A percentile compares a stretch with the other conserved stretches of the same genome.
Evolutionary conservation across 2,797 vertebrate genomes (phyloP).

Genomic region (Rhynchotus rufescens): DNA sequence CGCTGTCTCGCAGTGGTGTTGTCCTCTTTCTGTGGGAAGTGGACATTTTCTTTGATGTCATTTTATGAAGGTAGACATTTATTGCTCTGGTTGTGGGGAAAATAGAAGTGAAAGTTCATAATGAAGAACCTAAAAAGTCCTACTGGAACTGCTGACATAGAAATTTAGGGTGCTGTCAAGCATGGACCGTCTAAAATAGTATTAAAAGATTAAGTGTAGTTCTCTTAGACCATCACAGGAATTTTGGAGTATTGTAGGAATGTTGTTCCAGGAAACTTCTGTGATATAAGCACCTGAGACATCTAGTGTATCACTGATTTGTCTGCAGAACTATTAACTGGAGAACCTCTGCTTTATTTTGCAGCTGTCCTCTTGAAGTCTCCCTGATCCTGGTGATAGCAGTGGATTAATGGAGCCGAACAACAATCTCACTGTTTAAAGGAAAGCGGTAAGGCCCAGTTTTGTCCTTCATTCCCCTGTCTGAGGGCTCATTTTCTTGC

Average conservation of each 20-base stretch:
- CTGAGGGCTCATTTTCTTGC: background rate
- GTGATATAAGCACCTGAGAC: background rate
- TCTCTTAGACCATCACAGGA: too few relatives aligned
- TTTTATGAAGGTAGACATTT: background rate
- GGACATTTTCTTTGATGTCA: background rate
- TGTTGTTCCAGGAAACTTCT: background rate
- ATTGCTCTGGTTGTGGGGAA: background rate
- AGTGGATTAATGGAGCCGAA: background rate
- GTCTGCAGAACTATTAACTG: background rate
- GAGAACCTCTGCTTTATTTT: background rate
- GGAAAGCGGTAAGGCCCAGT: background rate
- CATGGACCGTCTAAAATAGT: background rate
- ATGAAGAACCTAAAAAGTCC: background rate
- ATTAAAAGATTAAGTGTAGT: background rate
- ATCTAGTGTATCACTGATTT: background rate
- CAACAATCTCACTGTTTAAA: background rate
- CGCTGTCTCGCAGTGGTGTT: background rate
- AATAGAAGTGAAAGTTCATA: background rate
- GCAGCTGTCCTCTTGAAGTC: background rate
- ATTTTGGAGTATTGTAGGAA: background rate
- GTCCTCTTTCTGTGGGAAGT: background rate
- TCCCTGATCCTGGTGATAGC: background rate
- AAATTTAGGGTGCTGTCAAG: background rate
- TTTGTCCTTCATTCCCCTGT: background rate
- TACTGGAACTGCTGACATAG: rapidly evolving